Evolutionary conservation across 2,797 vertebrate species (phyloP), one percentile per base, ranked within the genome.

Genomic region (Notolepis coatsorum): DNA sequence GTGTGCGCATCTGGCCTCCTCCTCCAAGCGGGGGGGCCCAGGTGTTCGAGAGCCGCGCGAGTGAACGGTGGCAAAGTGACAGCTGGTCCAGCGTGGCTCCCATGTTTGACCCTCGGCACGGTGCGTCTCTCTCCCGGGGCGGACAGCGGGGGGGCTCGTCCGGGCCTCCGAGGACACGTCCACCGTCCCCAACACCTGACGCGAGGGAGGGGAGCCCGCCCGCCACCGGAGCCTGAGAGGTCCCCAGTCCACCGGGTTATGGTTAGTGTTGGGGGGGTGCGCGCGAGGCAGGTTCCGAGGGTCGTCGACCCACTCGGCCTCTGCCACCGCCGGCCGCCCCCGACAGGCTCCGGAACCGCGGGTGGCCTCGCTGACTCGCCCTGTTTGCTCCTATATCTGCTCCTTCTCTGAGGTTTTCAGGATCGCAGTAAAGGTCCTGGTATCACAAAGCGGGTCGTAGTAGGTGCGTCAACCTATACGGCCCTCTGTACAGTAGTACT

Each of bases 21-120:
- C 76, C 65, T n/a, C n/a, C n/a, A n/a, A 86, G 80, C 52, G 68
- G 73, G 77, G 73, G 64, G 85, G 74, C 89, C 85, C 66, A 39
- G 84, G 87, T n/a, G 81, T 84, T 62, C 7, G 45, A 5, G 23
- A 6, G 45, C 3, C 10, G 35, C 2, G 6, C 6, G 1, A 10
- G 21, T 75, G 33, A 25, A 9, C 24, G 25, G 20, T 2, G 28
- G 90, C 79, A 81, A 88, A 80, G 86, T 83, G 92, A 92, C 93
- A 94, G 93, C 93, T 94, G 93, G 92, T 93, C 86, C 82, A 81
- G 77, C 84, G 81, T 84, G 89, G 87, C 90, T 90, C 88, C n/a
- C 86, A 88, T 92, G 91, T 93, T 92, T 92, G 92, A 93, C 93
- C 92, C 90, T 66, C 87, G 87, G 81, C 88, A 85, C 88, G 60